Evolutionary conservation across 2,113 vertebrate species (phyloP).

Genomic region (Caretta caretta): DNA sequence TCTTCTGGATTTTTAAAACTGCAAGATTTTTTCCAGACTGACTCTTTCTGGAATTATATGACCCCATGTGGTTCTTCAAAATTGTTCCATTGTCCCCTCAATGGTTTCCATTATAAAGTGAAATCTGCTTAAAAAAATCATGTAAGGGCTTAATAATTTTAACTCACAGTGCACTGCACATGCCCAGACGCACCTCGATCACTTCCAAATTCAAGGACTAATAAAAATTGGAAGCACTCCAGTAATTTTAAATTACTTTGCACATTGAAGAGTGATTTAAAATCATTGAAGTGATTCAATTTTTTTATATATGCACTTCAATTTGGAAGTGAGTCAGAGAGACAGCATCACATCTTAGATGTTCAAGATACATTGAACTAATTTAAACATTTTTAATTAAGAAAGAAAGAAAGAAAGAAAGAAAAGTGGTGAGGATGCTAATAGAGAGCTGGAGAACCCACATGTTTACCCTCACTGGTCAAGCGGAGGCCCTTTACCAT

Average conservation of each 20-base stretch:
- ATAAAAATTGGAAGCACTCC: slow-evolving; percentile 87
- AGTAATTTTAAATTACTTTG: slow-evolving; percentile 87
- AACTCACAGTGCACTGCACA: slow-evolving; percentile 78
- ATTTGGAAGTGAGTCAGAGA: slow-evolving; percentile 81
- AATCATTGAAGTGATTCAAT: slow-evolving; percentile 83
- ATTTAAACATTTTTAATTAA: slow-evolving; percentile 67
- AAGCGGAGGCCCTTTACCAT: background rate
- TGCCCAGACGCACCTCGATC: slow-evolving; percentile 78
- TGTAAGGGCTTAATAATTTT: slow-evolving; percentile 67
- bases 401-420: too few relatives aligned
- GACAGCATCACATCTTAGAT: slow-evolving; percentile 72
- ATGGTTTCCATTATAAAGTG: slow-evolving; percentile 46
- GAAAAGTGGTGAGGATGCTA: slow-evolving; percentile 54
- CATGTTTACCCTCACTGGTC: background rate
- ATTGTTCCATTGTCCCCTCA: background rate
- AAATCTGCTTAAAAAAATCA: slow-evolving; percentile 44
- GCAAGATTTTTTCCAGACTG: slow-evolving; percentile 1
- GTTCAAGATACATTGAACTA: slow-evolving; percentile 69
- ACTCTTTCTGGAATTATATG: background rate
- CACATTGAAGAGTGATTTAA: slow-evolving; percentile 85
- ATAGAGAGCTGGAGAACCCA: slow-evolving; percentile 24
- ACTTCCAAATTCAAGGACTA: slow-evolving; percentile 85
- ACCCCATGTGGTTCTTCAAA: background rate
- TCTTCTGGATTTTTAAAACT: slow-evolving; percentile 33
- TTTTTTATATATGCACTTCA: slow-evolving; percentile 82